Evolutionary conservation across 2,888 invertebrate genomes (phyloP).

Genomic region (Chesias legatella): DNA sequence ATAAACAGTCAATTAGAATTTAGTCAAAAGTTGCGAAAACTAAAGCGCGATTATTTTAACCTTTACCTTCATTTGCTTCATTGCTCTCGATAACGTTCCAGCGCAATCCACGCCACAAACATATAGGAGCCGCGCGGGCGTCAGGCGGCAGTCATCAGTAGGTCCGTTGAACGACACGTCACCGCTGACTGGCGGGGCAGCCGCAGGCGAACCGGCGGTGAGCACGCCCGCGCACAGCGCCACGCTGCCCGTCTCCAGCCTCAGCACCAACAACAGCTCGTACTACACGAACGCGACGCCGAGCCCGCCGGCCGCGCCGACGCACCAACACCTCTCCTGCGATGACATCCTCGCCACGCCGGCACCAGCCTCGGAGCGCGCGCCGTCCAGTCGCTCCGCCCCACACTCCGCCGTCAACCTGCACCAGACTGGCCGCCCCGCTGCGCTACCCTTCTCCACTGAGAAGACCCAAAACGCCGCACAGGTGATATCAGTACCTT

Average conservation of each 20-base stretch:
- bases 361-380: constrained; percentile 51
- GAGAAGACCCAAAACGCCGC: constrained; percentile 53
- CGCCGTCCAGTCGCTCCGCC: constrained; percentile 69
- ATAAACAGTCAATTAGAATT: too few relatives aligned
- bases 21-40: not conserved
- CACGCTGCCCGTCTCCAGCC: constrained; percentile 77
- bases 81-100: constrained; percentile 52
- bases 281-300: constrained; percentile 83
- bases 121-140: constrained; percentile 79
- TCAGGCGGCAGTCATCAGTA: constrained; percentile 82
- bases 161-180: constrained; percentile 81
- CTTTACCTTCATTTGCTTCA: not conserved
- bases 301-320: constrained; percentile 73
- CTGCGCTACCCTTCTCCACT: constrained; percentile 52
- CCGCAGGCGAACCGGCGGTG: constrained; percentile 56
- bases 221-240: constrained; percentile 74
- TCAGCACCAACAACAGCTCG: constrained; percentile 76
- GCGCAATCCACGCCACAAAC: constrained; percentile 83
- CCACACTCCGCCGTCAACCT: constrained; percentile 74
- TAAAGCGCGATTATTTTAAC: not conserved
- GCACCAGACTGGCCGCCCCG: constrained; percentile 66
- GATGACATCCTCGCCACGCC: constrained; percentile 68
- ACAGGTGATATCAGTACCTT: constrained; percentile 12
- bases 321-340: constrained; percentile 67
- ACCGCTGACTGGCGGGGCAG: constrained; percentile 60